Conservation (phyloP, 2,888 invertebrate species). For the Loripinus fragilis region DNA sequence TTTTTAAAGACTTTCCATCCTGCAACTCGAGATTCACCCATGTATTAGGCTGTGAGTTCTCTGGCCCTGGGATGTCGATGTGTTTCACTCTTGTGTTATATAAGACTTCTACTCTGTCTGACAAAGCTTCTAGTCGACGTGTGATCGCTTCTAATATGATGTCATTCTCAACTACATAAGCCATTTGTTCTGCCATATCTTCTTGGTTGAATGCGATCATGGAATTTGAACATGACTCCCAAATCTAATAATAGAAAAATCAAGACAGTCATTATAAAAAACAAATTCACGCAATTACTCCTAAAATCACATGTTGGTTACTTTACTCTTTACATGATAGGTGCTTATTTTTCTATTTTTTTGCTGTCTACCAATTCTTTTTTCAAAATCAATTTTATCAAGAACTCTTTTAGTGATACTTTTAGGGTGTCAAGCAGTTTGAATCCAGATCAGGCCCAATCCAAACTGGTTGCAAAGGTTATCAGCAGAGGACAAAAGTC, state of each 20-base stretch:
- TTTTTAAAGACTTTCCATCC: slow-evolving; percentile 82
- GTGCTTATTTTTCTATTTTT: too few relatives aligned
- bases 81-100: slow-evolving; percentile 88
- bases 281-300: too few relatives aligned
- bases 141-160: slow-evolving; percentile 88
- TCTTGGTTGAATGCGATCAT: slow-evolving; percentile 93
- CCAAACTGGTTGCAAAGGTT: too few relatives aligned
- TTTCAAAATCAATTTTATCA: too few relatives aligned
- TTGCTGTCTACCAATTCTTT: too few relatives aligned
- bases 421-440: too few relatives aligned
- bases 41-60: slow-evolving; percentile 61
- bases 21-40: slow-evolving; percentile 81
- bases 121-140: slow-evolving; percentile 86
- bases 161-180: slow-evolving; percentile 97
- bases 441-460: too few relatives aligned
- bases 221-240: slow-evolving; percentile 96
- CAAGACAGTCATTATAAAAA: too few relatives aligned
- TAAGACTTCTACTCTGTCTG: slow-evolving; percentile 87
- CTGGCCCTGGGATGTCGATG: slow-evolving; percentile 56
- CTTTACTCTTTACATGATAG: too few relatives aligned
- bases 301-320: too few relatives aligned
- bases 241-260: slow-evolving; percentile 88
- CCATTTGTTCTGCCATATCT: slow-evolving; percentile 89
- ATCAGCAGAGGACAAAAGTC: too few relatives aligned
- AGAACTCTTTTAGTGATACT: too few relatives aligned